Evolutionary conservation across 1,140 invertebrate species (phyloP).

Genomic region (Stenopsyche tienmushanensis): DNA sequence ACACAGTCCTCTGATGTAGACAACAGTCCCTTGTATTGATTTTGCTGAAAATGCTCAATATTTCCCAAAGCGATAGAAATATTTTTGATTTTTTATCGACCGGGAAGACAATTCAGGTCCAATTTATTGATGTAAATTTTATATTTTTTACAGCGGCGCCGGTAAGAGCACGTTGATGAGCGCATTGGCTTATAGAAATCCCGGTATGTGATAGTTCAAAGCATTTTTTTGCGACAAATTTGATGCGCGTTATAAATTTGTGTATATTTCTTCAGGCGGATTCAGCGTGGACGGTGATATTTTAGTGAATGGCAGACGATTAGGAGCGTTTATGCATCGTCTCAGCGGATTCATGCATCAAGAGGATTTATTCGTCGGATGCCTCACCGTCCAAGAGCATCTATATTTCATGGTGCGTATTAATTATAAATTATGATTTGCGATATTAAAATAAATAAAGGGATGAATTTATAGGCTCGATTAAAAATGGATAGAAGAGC

Average conservation of each 20-base stretch:
- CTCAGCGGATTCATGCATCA: constrained; percentile 94
- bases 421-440: constrained; percentile 34
- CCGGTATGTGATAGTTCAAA: constrained; percentile 56
- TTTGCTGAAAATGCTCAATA: too few relatives aligned
- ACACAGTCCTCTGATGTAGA: too few relatives aligned
- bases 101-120: too few relatives aligned
- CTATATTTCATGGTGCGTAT: constrained; percentile 78
- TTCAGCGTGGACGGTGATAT: constrained; percentile 76
- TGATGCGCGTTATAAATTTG: background rate
- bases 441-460: constrained; percentile 5
- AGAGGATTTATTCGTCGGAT: constrained; percentile 85
- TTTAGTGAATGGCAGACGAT: constrained; percentile 66
- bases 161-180: constrained; percentile 96
- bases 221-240: constrained; percentile 5
- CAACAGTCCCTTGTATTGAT: too few relatives aligned
- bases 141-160: constrained; percentile 70
- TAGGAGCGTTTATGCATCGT: constrained; percentile 72
- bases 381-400: constrained; percentile 86
- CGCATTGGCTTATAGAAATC: constrained; percentile 75
- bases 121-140: constrained; percentile 6
- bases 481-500: constrained; percentile 75
- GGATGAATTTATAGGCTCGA: constrained; percentile 62
- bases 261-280: constrained; percentile 52
- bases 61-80: too few relatives aligned
- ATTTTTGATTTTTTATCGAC: background rate